A percentile compares a stretch with the other conserved stretches of the same genome.
Conservation (phyloP, 2,797 vertebrate genomes). For the Semotilus atromaculatus region DNA sequence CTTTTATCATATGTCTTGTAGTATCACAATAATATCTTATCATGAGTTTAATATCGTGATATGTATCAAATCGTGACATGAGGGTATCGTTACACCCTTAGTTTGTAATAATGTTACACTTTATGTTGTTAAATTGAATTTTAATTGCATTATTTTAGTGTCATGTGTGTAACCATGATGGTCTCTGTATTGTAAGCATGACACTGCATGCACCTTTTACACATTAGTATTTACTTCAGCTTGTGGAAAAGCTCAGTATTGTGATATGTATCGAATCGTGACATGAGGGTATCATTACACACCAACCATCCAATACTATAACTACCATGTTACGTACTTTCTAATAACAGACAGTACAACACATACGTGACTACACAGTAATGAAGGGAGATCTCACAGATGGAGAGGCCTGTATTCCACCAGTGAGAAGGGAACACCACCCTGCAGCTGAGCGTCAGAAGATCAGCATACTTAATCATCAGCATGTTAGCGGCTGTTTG, state of each 20-base stretch:
- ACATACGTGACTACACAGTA: conserved; percentile 46
- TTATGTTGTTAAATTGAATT: background rate
- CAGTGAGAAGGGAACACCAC: conserved; percentile 60
- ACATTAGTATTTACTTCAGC: background rate
- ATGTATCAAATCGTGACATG: too few species aligned
- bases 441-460: conserved; percentile 66
- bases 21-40: too few species aligned
- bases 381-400: conserved; percentile 67
- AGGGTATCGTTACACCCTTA: too few species aligned
- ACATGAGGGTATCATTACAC: too few species aligned
- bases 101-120: background rate
- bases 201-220: background rate
- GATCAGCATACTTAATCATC: conserved; percentile 73
- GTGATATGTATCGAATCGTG: too few species aligned
- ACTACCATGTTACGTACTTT: background rate
- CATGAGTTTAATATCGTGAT: too few species aligned
- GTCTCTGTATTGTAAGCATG: background rate
- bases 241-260: background rate
- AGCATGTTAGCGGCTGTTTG: conserved; percentile 66
- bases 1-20: too few species aligned
- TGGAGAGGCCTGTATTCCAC: conserved; percentile 66
- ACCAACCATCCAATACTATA: background rate
- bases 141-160: too few species aligned
- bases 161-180: too few species aligned
- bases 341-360: background rate